A percentile compares a stretch with the other conserved stretches of the same genome.
phyloP scores from a whole-genome alignment of 2,113 vertebrate genomes.

The Heterotis niloticus region DNA sequence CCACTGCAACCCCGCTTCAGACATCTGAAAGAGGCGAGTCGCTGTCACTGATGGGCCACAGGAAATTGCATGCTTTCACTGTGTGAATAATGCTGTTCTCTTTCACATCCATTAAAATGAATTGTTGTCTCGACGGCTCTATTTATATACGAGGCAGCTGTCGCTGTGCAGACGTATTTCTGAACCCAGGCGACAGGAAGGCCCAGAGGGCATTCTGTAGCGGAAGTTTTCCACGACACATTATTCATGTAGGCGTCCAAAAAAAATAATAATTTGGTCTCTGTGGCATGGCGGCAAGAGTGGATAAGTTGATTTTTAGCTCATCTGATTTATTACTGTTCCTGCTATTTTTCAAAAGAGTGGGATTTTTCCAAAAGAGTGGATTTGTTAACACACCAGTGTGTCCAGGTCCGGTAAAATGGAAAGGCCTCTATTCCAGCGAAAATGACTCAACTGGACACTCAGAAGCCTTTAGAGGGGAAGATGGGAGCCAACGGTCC shows the following conservation, averaged over 20 bases:
- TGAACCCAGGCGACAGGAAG: background rate
- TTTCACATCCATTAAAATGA: background rate
- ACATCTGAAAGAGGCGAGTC: slow-evolving; percentile 31
- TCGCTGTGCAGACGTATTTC: background rate
- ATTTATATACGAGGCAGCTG: background rate
- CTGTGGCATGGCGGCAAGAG: background rate
- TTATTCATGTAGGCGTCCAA: background rate
- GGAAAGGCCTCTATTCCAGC: too few relatives aligned
- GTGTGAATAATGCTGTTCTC: slow-evolving; percentile 11
- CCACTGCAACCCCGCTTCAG: slow-evolving; percentile 42
- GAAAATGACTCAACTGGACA: too few relatives aligned
- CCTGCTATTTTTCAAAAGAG: too few relatives aligned
- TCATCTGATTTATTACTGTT: too few relatives aligned
- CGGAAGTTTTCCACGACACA: background rate
- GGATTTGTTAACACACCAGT: too few relatives aligned
- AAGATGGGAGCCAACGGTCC: too few relatives aligned
- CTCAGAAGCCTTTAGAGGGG: too few relatives aligned
- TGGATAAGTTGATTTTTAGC: background rate
- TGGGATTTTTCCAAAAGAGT: too few relatives aligned
- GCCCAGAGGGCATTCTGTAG: background rate
- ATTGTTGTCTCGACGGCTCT: background rate
- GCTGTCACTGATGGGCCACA: slow-evolving; percentile 17
- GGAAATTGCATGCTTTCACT: slow-evolving; percentile 13
- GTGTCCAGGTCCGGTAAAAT: too few relatives aligned
- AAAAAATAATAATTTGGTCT: background rate